Base-by-base conservation (phyloP, 1,140 invertebrate genomes). In the Drosophila nebulosa region DNA sequence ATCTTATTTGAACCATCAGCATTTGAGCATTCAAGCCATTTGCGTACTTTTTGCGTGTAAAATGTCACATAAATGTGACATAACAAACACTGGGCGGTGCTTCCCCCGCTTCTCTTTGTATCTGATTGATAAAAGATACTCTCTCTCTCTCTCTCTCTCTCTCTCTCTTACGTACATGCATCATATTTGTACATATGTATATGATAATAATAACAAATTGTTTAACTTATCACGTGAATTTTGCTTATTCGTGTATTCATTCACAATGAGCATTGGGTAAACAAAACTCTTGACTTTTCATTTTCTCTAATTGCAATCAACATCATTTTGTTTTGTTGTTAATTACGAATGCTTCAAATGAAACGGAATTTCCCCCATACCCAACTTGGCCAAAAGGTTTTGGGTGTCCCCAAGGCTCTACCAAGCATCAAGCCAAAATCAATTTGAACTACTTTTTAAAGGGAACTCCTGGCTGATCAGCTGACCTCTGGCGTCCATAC, bases 21-120 rank as follows among this genome's bases (percentile, higher is more conserved):
- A 46, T 46, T 46, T 21, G 39, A 61, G 56, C 68, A 46, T 46
- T 46, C 10, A 16, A 61, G 21, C 67, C 66, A 69, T 69, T 79
- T 69, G 53, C 39, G 64, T 74, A 64, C 61, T 74, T 74, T 61
- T 61, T 18, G 61, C 71, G 75, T 85, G 76, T 62, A 73, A 77
- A 79, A 75, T 85, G 78, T 69, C 64, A 55, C 79, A 80, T 51
- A 35, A 36, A 53, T 64, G 53, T 50, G 35, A 64, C 65, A 60
- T 51, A 39, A 32, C 66, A 53, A 50, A 21, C n/a, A 26, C 14
- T 12, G 24, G 14, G 24, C 7, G 21, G 10, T 26, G 10, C 6
- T 1, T 9, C 14, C 27, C 26, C 2, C 14, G 0, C n/a, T n/a
- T n/a, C n/a, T n/a, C n/a, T 10, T 46, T 60, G 30, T 52, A 51